phyloP scores from a whole-genome alignment of 2,797 vertebrate genomes.

The Eidolon dupreanum region DNA sequence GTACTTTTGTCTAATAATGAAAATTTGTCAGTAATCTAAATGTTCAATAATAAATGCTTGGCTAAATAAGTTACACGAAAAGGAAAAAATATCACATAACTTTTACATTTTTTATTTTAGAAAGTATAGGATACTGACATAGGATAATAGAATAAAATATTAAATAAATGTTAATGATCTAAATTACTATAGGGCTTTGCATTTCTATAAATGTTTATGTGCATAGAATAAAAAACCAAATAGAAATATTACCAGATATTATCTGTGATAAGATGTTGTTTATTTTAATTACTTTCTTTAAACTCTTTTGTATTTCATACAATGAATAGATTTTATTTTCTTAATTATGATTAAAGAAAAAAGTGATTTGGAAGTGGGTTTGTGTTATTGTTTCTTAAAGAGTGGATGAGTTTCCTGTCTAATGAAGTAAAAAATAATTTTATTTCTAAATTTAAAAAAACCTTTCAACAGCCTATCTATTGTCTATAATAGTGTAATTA shows the following conservation, averaged over 20 bases:
- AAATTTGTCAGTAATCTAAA: background rate
- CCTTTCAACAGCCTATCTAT: background rate
- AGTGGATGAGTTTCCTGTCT: background rate
- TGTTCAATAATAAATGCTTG: background rate
- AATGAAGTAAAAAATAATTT: background rate
- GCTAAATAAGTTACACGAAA: background rate
- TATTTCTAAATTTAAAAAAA: background rate
- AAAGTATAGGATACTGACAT: background rate
- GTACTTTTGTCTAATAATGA: background rate
- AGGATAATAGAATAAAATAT: background rate
- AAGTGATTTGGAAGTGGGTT: background rate
- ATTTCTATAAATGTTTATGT: background rate
- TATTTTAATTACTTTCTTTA: background rate
- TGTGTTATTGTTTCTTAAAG: background rate
- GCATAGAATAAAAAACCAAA: background rate
- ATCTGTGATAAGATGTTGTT: background rate
- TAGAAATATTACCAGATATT: background rate
- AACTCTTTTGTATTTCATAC: background rate
- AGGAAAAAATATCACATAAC: background rate
- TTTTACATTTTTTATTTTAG: constrained; percentile 14
- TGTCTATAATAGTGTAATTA: background rate
- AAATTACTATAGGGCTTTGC: background rate
- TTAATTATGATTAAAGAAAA: background rate
- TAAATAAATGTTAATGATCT: background rate
- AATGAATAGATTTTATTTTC: background rate